Percentiles rank a stretch among this genome's conserved stretches.
phyloP scores from a whole-genome alignment of 2,888 invertebrate species.

The Lordiphosa fenestrarum region DNA sequence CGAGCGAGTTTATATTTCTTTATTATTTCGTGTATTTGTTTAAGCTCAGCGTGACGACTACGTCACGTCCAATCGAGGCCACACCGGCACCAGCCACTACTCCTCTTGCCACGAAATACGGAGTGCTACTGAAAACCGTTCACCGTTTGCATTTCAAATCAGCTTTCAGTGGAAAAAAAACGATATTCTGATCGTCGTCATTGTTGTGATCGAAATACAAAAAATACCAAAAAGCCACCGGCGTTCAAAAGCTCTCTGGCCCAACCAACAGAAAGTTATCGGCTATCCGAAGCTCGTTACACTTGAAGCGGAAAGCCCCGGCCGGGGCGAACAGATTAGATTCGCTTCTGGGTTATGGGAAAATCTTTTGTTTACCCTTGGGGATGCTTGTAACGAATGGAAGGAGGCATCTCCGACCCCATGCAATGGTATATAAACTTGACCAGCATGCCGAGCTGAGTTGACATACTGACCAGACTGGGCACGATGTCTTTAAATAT shows the following conservation, averaged over 20 bases:
- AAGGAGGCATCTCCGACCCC: too few species aligned
- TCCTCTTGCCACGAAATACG: slow-evolving; percentile 11
- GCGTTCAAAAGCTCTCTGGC: slow-evolving; percentile 23
- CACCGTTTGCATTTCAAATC: slow-evolving; percentile 8
- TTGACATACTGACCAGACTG: too few species aligned
- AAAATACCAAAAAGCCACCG: slow-evolving; percentile 7
- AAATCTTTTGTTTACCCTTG: too few species aligned
- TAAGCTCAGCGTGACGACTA: slow-evolving; percentile 7
- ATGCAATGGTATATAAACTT: too few species aligned
- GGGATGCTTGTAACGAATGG: too few species aligned
- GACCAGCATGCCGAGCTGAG: too few species aligned
- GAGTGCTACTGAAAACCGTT: slow-evolving; percentile 9
- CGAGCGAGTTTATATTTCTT: neutral
- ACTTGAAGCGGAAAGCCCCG: too few species aligned
- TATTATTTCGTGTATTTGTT: slow-evolving; percentile 7
- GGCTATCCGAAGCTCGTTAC: neutral
- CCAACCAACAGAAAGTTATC: neutral
- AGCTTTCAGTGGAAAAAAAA: slow-evolving; percentile 22
- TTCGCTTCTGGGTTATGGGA: too few species aligned
- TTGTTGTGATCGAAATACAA: slow-evolving; percentile 9
- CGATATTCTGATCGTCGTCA: slow-evolving; percentile 3
- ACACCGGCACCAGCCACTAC: slow-evolving; percentile 2
- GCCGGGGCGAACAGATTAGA: too few species aligned
- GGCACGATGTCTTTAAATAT: too few species aligned
- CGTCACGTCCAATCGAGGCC: neutral